These are phyloP conservation scores for Fragum sueziense DNA, from an alignment of 2,888 invertebrate species.

Conservation along the genomic window DNA sequence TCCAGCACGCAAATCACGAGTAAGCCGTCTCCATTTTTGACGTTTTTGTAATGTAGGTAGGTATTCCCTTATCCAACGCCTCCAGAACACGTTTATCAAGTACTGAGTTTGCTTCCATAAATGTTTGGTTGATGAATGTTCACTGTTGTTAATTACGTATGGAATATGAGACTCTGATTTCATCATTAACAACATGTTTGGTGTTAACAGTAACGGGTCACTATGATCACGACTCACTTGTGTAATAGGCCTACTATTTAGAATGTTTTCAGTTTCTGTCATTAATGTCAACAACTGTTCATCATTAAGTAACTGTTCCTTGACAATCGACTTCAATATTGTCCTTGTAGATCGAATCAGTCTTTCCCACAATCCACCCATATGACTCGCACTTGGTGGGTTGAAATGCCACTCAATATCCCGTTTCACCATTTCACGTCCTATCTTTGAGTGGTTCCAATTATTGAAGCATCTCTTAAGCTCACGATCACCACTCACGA, in stretches of 20 bases:
- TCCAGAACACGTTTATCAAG: conserved; percentile 38
- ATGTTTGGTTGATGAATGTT: conserved; percentile 5
- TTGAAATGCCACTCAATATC: conserved; percentile 45
- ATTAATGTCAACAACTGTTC: conserved; percentile 25
- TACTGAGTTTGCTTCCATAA: conserved; percentile 45
- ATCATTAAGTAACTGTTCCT: conserved; percentile 29
- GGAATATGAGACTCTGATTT: conserved; percentile 25
- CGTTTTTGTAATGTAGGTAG: conserved; percentile 13
- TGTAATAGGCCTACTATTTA: conserved; percentile 37
- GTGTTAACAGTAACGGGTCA: conserved; percentile 34
- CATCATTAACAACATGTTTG: conserved; percentile 29
- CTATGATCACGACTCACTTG: conserved; percentile 18
- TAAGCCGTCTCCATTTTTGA: conserved; percentile 26
- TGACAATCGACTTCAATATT: conserved; percentile 23
- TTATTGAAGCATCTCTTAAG: conserved; percentile 26
- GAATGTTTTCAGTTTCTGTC: conserved; percentile 24
- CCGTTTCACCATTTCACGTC: conserved; percentile 21
- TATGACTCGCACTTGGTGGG: conserved; percentile 37
- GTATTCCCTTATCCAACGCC: conserved; percentile 31
- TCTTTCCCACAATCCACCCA: conserved; percentile 36
- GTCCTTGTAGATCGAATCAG: conserved; percentile 33
- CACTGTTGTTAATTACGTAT: conserved; percentile 4
- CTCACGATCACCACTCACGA: conserved; percentile 42
- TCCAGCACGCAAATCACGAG: neutral
- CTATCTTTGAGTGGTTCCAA: conserved; percentile 28